phyloP scores from a whole-genome alignment of 1,140 invertebrate genomes.

The Planococcus citri region DNA sequence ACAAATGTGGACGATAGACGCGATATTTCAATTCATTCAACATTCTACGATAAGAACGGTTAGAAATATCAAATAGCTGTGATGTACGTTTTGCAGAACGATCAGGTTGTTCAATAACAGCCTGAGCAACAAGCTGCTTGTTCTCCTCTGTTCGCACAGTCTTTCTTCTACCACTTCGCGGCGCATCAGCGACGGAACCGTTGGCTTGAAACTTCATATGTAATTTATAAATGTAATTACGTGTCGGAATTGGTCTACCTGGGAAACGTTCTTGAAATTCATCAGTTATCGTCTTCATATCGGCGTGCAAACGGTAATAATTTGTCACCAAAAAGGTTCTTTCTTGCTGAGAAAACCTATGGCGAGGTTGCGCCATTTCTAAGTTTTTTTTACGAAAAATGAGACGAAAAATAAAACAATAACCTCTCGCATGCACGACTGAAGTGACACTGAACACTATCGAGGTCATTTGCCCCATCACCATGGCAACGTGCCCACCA shows the following conservation, averaged over 20 bases:
- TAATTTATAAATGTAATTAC: background rate
- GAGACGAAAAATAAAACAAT: no score
- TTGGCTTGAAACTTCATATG: background rate
- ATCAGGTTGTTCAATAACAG: background rate
- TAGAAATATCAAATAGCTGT: background rate
- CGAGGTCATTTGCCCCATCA: no score
- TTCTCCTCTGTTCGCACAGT: slow-evolving; percentile 17
- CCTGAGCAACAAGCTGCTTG: slow-evolving; percentile 1
- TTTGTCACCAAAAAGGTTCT: background rate
- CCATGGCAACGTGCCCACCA: no score
- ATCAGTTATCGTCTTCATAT: background rate
- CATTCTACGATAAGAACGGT: background rate
- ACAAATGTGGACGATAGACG: slow-evolving; percentile 16
- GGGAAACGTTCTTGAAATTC: background rate
- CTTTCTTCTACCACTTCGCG: background rate
- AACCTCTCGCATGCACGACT: no score
- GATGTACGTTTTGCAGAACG: background rate
- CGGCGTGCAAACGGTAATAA: background rate
- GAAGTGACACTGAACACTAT: no score
- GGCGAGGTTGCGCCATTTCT: no score
- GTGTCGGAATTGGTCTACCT: background rate
- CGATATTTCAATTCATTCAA: background rate
- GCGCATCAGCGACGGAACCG: slow-evolving; percentile 19
- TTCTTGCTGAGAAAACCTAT: no score
- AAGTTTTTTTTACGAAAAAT: no score